A percentile compares a stretch with the other conserved stretches of the same genome.
phyloP scores from a whole-genome alignment of 2,888 invertebrate genomes.

The Metellina segmentata region DNA sequence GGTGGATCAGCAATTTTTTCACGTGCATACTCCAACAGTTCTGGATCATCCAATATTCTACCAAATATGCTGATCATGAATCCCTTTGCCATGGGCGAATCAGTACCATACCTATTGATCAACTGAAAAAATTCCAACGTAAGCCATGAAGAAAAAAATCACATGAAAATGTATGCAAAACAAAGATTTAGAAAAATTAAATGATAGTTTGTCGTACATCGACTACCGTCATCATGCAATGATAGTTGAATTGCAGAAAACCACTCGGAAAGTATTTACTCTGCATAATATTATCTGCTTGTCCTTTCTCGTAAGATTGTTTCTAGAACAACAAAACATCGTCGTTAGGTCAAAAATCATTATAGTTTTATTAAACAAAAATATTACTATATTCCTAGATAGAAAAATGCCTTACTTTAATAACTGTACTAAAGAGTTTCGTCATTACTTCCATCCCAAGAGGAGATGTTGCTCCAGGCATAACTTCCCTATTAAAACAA shows the following conservation, averaged over 20 bases:
- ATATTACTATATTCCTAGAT: neutral
- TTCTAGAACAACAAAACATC: neutral
- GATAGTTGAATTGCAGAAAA: neutral
- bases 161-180: too few species aligned
- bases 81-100: constrained; percentile 22
- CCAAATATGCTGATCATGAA: constrained; percentile 55
- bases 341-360: neutral
- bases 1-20: neutral
- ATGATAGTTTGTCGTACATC: constrained; percentile 22
- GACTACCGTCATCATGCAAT: neutral
- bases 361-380: neutral
- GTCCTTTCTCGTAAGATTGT: neutral
- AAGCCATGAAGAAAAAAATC: too few species aligned
- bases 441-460: constrained; percentile 18
- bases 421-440: neutral
- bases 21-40: neutral
- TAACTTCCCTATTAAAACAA: constrained; percentile 73
- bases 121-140: constrained; percentile 7
- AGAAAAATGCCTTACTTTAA: neutral
- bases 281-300: constrained; percentile 10
- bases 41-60: constrained; percentile 27
- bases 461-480: constrained; percentile 70
- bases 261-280: constrained; percentile 20
- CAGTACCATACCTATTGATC: constrained; percentile 9
- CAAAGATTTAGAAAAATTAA: constrained; percentile 81